These are phyloP conservation scores for Cephus sareptanus DNA, from an alignment of 2,888 invertebrate genomes.

Conservation along the genomic window DNA sequence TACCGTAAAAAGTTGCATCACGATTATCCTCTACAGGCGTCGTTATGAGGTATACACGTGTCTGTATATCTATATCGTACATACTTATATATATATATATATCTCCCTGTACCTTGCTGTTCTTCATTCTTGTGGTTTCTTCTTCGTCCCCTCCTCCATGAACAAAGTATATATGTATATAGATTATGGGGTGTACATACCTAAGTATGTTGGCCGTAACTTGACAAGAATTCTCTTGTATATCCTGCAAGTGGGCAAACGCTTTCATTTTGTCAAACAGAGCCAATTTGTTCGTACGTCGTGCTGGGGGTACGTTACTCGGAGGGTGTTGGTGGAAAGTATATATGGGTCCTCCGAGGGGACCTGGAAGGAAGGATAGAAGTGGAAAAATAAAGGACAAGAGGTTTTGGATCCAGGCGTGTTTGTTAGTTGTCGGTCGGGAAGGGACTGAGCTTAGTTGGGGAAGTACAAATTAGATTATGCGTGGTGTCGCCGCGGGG, in stretches of 20 bases:
- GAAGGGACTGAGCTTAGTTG: conserved; percentile 38
- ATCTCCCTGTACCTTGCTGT: background rate
- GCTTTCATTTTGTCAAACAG: conserved; percentile 54
- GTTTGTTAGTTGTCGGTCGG: conserved; percentile 2
- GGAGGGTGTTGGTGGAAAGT: background rate
- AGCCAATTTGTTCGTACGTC: conserved; percentile 49
- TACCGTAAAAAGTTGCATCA: background rate
- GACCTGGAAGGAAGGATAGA: background rate
- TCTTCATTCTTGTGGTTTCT: background rate
- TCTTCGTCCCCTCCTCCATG: background rate
- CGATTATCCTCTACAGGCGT: background rate
- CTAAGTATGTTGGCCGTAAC: background rate
- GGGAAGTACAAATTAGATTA: conserved; percentile 61
- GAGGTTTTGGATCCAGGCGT: conserved; percentile 9
- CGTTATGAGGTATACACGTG: background rate
- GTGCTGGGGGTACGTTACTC: background rate
- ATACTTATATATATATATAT: too few species aligned
- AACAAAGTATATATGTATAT: background rate
- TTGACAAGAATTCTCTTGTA: conserved; percentile 1
- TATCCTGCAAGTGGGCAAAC: conserved; percentile 10
- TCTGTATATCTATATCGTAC: background rate
- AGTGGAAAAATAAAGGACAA: conserved; percentile 12
- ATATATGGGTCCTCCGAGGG: background rate
- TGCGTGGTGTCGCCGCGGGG: conserved; percentile 29
- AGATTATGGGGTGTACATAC: background rate